Conservation (phyloP, 2,888 invertebrate genomes). For the Harpagoxenus sublaevis region DNA sequence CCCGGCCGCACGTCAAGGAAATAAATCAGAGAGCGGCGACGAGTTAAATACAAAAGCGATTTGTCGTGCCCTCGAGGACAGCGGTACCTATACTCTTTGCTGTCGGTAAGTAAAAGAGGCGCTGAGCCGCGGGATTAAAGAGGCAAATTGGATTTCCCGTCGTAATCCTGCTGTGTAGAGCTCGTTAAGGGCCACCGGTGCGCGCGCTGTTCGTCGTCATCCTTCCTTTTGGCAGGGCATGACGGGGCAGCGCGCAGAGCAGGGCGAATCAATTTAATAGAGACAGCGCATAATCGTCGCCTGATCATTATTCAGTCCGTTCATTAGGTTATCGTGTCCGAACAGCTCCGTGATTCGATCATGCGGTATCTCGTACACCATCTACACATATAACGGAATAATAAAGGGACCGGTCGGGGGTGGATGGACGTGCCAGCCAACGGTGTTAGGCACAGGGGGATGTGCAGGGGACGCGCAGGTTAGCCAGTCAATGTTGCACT, state of each 20-base stretch:
- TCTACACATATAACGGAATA: conserved; percentile 82
- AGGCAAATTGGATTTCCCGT: conserved; percentile 41
- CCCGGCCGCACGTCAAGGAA: conserved; percentile 20
- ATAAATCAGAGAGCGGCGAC: conserved; percentile 37
- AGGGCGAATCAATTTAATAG: conserved; percentile 81
- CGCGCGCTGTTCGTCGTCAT: conserved; percentile 42
- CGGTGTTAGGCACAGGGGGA: conserved; percentile 39
- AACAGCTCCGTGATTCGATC: conserved; percentile 83
- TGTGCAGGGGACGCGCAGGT: conserved; percentile 40
- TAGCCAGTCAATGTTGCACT: conserved; percentile 59
- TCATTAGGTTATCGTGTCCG: conserved; percentile 85
- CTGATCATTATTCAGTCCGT: conserved; percentile 84
- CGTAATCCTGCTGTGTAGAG: conserved; percentile 40
- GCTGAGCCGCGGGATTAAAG: conserved; percentile 40
- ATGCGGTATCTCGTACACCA: conserved; percentile 82
- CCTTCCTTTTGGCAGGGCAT: conserved; percentile 57
- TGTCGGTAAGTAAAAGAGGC: conserved; percentile 31
- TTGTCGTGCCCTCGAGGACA: conserved; percentile 3
- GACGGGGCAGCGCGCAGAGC: not conserved
- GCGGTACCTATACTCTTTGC: conserved; percentile 13
- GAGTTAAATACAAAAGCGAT: conserved; percentile 35
- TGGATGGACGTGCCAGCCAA: conserved; percentile 39
- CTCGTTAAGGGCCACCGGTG: conserved; percentile 31
- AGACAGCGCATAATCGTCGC: conserved; percentile 82
- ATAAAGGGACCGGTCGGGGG: conserved; percentile 75